Percentiles rank a stretch among this genome's conserved stretches.
Evolutionary conservation across 2,797 vertebrate genomes (phyloP).

Genomic region (Pseudochromis fuscus): DNA sequence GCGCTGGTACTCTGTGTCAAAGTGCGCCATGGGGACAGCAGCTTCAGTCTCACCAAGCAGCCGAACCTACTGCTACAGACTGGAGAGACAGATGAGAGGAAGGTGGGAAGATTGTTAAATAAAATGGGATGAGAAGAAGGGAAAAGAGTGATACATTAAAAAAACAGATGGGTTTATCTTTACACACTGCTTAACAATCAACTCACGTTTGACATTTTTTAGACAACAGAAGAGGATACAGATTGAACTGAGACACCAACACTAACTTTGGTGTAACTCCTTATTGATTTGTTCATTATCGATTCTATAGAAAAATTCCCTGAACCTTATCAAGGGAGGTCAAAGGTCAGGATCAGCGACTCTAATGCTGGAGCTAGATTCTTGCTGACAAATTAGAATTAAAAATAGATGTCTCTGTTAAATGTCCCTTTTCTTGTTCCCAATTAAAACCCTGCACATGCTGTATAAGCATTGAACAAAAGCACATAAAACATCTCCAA

Average conservation of each 20-base stretch:
- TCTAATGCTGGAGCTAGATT: neutral
- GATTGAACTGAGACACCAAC: neutral
- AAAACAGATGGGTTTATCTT: no score
- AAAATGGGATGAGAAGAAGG: neutral
- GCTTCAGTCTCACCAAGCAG: constrained; percentile 64
- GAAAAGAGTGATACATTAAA: neutral
- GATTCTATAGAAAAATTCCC: constrained; percentile 1
- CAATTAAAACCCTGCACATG: neutral
- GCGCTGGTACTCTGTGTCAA: constrained; percentile 96
- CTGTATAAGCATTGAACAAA: neutral
- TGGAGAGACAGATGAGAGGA: constrained; percentile 35
- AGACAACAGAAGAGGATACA: neutral
- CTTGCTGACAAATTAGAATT: constrained; percentile 4
- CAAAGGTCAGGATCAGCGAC: constrained; percentile 1
- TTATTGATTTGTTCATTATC: neutral
- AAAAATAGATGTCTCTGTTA: constrained; percentile 9
- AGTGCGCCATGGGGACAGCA: constrained; percentile 89
- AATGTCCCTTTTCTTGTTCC: neutral
- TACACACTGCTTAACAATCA: no score
- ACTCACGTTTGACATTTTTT: neutral
- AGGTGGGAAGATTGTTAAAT: neutral
- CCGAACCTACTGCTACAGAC: constrained; percentile 65
- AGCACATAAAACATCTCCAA: neutral
- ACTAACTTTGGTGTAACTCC: neutral
- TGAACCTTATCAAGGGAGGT: neutral